Evolutionary conservation across 2,797 vertebrate species (phyloP), one percentile per base, ranked within the genome.

Genomic region (Coregonus ussuriensis): DNA sequence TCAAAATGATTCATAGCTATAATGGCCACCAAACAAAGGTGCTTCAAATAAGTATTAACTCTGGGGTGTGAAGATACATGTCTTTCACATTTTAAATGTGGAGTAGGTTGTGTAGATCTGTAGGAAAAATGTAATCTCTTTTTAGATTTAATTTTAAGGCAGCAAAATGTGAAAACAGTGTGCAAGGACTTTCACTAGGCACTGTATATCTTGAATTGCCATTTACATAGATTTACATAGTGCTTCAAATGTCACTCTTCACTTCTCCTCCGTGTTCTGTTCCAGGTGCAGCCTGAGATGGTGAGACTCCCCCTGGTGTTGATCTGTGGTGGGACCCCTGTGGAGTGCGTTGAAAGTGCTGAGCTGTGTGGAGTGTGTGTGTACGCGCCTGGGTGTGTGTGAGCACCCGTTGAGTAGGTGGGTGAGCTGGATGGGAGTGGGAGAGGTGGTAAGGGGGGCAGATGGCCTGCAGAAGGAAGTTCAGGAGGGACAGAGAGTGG

Each of bases 381-480:
- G 41, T 47, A 47, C 41, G 62, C n/a, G 65, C 33, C 35, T 15
- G 31, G 21, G 76, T 25, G 41, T 52, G 72, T 35, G 91, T 88
- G 83, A 94, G 93, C 94, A 94, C 94, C 94, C 93, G 95, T 94
- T 94, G 94, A 94, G 94, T 95, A 94, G 93, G 93, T 94, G 94
- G 93, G 93, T 93, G 91, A 92, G 92, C 92, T 94, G 93, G 90
- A 93, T 93, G 92, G 91, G 90, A 92, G 93, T 94, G 94, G 94
- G 94, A 91, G 93, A 94, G 90, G 93, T 92, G 93, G 88, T 82
- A 91, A 92, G 92, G 91, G 41, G 95, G 95, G 96, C 96, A 95
- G 95, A 97, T 94, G 95, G 95, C 94, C 95, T 93, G 93, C 94
- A 95, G 96, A 95, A 93, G 95, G 95, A 96, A 96, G 95, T 93